Percentiles rank a stretch among this genome's conserved stretches.
phyloP scores from a whole-genome alignment of 2,888 invertebrate species.

The Netelia virgata region DNA sequence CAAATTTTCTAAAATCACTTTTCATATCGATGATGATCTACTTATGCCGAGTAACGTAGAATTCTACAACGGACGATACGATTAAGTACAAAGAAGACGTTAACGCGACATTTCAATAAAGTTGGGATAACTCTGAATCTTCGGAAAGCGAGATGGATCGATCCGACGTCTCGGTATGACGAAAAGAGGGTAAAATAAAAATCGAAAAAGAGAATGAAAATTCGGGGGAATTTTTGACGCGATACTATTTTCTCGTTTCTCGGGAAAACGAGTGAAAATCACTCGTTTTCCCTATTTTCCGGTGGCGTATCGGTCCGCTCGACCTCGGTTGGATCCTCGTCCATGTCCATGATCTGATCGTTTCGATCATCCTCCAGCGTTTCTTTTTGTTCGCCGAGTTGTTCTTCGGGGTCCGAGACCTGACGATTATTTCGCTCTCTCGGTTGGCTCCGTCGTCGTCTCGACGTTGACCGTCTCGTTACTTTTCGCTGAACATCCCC shows the following conservation, averaged over 20 bases:
- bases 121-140: not conserved
- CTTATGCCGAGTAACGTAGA: not conserved
- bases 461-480: constrained; percentile 62
- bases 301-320: constrained; percentile 50
- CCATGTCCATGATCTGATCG: constrained; percentile 44
- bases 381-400: constrained; percentile 15
- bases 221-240: not conserved
- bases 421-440: constrained; percentile 59
- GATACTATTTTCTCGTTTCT: not conserved
- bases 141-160: constrained; percentile 50
- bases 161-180: constrained; percentile 52
- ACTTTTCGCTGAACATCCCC: constrained; percentile 53
- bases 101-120: constrained; percentile 3
- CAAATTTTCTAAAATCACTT: too few species aligned
- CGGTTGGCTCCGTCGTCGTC: constrained; percentile 66
- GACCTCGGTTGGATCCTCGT: constrained; percentile 61
- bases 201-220: not conserved
- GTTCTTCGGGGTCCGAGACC: constrained; percentile 51
- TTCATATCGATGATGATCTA: too few species aligned
- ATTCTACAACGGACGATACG: not conserved
- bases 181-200: constrained; percentile 43
- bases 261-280: not conserved
- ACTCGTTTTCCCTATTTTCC: constrained; percentile 56
- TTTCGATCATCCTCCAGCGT: constrained; percentile 57
- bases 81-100: not conserved